Conservation (phyloP, 2,888 invertebrate species). For the Odontothrips loti region DNA sequence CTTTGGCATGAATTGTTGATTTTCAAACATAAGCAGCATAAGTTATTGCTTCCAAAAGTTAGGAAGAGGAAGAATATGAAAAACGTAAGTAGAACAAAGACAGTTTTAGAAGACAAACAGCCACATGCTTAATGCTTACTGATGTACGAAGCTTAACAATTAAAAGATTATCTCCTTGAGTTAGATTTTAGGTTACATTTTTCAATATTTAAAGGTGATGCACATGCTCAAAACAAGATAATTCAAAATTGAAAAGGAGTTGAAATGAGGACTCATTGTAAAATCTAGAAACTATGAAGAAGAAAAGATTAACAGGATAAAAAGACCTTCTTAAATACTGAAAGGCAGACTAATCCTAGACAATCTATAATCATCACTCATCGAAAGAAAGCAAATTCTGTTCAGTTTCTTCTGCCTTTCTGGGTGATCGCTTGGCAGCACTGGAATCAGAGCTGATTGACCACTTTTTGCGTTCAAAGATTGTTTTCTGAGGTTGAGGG, state of each 20-base stretch:
- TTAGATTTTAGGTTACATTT: too few species aligned
- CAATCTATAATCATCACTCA: neutral
- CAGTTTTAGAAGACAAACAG: neutral
- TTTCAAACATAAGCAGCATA: neutral
- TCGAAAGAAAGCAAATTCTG: constrained; percentile 10
- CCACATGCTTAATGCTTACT: neutral
- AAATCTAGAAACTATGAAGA: neutral
- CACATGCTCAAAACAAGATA: neutral
- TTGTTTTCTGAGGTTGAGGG: constrained; percentile 20
- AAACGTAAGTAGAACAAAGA: neutral
- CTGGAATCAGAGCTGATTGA: constrained; percentile 19
- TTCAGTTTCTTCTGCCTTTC: constrained; percentile 22
- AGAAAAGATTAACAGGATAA: neutral
- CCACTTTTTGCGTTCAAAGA: constrained; percentile 26
- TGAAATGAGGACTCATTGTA: neutral
- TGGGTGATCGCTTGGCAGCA: constrained; percentile 2
- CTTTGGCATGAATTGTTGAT: too few species aligned
- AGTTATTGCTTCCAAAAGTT: neutral
- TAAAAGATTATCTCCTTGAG: too few species aligned
- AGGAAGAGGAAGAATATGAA: neutral
- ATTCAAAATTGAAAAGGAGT: neutral
- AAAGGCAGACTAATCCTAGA: neutral
- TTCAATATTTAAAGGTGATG: neutral
- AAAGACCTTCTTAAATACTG: neutral
- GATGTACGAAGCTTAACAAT: too few species aligned